phyloP scores from a whole-genome alignment of 2,797 vertebrate genomes.

The Cygnus olor region DNA sequence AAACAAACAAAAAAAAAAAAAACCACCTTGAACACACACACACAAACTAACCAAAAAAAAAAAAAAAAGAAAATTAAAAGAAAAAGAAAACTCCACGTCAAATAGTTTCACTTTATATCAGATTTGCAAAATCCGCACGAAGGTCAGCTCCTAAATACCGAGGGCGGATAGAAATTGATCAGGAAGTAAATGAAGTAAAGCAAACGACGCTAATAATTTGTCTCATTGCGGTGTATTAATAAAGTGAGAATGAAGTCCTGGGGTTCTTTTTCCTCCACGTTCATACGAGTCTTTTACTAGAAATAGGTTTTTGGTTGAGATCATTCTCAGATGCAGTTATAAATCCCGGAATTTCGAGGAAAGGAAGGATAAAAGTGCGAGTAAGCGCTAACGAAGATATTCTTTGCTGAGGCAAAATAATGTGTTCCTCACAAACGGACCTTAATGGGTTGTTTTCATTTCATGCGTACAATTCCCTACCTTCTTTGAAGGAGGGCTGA shows the following conservation, averaged over 20 bases:
- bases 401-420: slow-evolving; percentile 75
- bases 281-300: background rate
- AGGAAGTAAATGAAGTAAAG: background rate
- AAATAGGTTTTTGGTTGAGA: background rate
- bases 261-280: background rate
- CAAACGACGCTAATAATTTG: background rate
- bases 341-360: background rate
- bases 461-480: slow-evolving; percentile 79
- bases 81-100: background rate
- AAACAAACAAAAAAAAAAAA: too few relatives aligned
- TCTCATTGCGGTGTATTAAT: background rate
- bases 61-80: background rate
- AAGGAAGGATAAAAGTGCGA: slow-evolving; percentile 19
- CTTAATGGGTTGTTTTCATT: slow-evolving; percentile 79
- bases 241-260: background rate
- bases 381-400: slow-evolving; percentile 76
- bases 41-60: background rate
- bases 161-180: background rate
- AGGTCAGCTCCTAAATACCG: background rate
- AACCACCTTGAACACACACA: background rate
- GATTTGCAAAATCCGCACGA: background rate
- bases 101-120: background rate
- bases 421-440: slow-evolving; percentile 64
- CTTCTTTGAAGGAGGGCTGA: slow-evolving; percentile 75
- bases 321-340: background rate